Base-by-base conservation (phyloP, 92 coral and sea anemone genomes). In the Epizoanthus illoricatus region DNA sequence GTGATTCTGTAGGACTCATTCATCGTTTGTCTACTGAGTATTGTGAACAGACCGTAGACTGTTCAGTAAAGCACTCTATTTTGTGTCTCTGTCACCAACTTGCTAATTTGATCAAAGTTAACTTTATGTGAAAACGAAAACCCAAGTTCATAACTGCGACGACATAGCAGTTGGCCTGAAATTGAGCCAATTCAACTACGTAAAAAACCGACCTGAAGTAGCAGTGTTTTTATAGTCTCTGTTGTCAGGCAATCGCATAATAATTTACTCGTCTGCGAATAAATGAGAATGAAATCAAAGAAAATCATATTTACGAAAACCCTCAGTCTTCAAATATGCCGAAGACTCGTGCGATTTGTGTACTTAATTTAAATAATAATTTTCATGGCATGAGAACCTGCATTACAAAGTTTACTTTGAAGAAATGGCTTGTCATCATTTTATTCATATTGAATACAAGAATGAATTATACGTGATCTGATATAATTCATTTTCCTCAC, bases 391-490 rank as follows among this genome's bases (percentile, higher is more conserved):
- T 63, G 82, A 78, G 62, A 78, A 62, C 33, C 71, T 63, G 65
- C 82, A 78, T 62, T 59, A 78, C 59, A n/a, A 63, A 62, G 82
- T 78, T 78, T 78, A 78, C 63, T 78, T 63, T 78, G 82, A 78
- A 52, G 20, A 78, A 78, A 78, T 55, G 39, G 82, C 65, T 78
- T 88, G 81, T 63, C 91, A 85, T 84, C 86, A 84, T 87, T 73
- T 86, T 85, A 58, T 84, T 88, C 76, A 88, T 73, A 80, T 74
- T 74, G 80, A 71, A 85, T 58, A 78, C 23, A 63, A 64, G 73
- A 79, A 80, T 81, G 91, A 88, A 85, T 70, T 75, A 88, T 70
- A 47, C 86, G 85, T 45, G 52, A 57, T 79, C 81, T 81, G 61
- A 79, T 28, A 64, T 79, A 74, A 84, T 85, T 80, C 78, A 61